Evolutionary conservation across 1,140 invertebrate species (phyloP).

Genomic region (Heliconius nattereri): DNA sequence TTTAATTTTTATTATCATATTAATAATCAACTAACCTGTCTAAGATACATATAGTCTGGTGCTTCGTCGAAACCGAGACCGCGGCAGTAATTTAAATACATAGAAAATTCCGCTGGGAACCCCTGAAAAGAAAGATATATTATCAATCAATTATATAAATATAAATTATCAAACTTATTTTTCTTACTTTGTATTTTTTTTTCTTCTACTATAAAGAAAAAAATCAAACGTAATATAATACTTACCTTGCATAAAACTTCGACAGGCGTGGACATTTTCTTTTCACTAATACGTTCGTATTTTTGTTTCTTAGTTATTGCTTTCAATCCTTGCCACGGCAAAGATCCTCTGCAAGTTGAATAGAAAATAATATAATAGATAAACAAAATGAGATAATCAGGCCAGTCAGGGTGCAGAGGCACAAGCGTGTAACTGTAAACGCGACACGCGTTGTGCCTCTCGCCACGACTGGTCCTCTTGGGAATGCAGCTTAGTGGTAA

Average conservation of each 20-base stretch:
- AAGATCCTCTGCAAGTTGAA: conserved; percentile 84
- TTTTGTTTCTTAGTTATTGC: conserved; percentile 98
- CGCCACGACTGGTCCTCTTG: no score
- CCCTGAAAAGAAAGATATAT: conserved; percentile 82
- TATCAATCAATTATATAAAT: background rate
- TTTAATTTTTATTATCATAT: conserved; percentile 2
- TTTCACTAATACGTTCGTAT: conserved; percentile 98
- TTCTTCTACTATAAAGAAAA: background rate
- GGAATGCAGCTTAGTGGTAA: no score
- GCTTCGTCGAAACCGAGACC: conserved; percentile 97
- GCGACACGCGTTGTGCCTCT: no score
- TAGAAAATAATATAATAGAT: background rate
- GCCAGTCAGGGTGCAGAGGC: no score
- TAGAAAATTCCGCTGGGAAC: conserved; percentile 97
- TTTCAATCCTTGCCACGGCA: conserved; percentile 97
- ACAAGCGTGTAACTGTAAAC: no score
- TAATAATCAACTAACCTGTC: conserved; percentile 85
- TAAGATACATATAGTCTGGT: conserved; percentile 99
- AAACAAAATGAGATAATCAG: background rate
- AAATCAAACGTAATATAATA: background rate
- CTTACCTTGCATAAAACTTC: conserved; percentile 95
- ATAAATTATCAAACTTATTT: no score
- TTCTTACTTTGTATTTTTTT: no score
- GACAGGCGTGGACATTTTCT: conserved; percentile 98
- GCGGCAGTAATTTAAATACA: conserved; percentile 99